Conservation (phyloP, 2,113 vertebrate genomes). For the Anseranas semipalmata region DNA sequence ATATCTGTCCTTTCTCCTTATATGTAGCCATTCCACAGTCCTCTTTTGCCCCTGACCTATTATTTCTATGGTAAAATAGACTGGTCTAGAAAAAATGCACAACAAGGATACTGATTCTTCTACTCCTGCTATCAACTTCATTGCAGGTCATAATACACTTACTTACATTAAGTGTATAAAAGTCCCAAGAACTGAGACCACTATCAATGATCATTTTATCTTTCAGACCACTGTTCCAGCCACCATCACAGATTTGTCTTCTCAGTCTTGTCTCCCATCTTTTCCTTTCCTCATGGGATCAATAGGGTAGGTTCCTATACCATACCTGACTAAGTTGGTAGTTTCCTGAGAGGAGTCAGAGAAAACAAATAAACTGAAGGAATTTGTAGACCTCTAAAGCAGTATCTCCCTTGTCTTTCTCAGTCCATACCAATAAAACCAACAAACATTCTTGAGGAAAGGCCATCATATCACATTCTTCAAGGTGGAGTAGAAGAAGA, state of each 20-base stretch:
- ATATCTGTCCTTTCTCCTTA: neutral
- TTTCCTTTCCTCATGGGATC: neutral
- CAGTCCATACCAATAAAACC: neutral
- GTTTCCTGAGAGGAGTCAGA: neutral
- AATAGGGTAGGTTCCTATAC: neutral
- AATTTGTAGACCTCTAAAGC: neutral
- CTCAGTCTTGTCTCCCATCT: neutral
- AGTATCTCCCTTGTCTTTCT: neutral
- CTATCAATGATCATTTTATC: neutral
- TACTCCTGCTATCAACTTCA: neutral
- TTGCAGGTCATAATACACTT: neutral
- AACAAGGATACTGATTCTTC: neutral
- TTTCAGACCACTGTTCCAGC: neutral
- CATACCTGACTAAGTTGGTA: neutral
- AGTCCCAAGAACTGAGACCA: neutral
- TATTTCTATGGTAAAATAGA: neutral
- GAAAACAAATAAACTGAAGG: neutral
- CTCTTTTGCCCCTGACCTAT: neutral
- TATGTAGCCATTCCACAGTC: neutral
- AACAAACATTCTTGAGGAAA: neutral
- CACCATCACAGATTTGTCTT: neutral
- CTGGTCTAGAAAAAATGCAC: neutral
- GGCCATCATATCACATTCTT: fast-evolving
- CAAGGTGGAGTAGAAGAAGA: neutral
- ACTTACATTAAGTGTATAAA: neutral